Base-by-base conservation (phyloP, 2,797 vertebrate genomes). In the Mus spretus region DNA sequence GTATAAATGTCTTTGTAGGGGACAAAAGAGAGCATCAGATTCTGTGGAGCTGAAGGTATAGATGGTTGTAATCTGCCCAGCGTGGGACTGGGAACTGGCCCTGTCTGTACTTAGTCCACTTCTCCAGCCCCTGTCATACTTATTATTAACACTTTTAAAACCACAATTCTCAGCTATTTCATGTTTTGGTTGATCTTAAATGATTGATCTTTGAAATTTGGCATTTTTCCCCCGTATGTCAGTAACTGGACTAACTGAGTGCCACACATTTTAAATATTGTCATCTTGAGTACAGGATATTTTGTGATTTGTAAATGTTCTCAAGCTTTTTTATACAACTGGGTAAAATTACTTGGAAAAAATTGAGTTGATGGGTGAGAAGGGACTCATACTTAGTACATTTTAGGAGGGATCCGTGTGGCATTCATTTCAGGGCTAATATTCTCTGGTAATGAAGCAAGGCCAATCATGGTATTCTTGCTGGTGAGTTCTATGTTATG, bases 281-380 rank as follows among this genome's bases (percentile, higher is more conserved):
- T 63, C 61, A 57, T 93, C 19, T 79, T 78, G 24, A 26, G 2
- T 95, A 22, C 34, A 55, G 28, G 22, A 5, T 87, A 81, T 86
- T 83, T 86, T 88, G 34, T 79, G 57, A 88, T 74, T 22, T 90
- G 12, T 74, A 70, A 75, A 20, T 83, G 47, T 72, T 84, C 44
- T 91, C 89, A 72, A 88, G 70, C 55, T 93, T 95, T 88, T 15
- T 83, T 90, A 72, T 40, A 40, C 20, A 75, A 24, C 20, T 91
- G 7, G 44, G 12, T 65, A 55, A 40, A 65, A 15, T 90, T 88
- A 61, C 15, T 53, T 79, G 53, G 75, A 40, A 78, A 57, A 31
- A 72, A 19, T 79, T 93, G 88, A 93, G 72, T 84, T 6, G 28
- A 26, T n/a, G 34, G 85, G 50, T 7, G n/a, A 50, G 28, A 20